Base-by-base conservation (phyloP, 2,113 vertebrate genomes). In the Crotalus viridis region DNA sequence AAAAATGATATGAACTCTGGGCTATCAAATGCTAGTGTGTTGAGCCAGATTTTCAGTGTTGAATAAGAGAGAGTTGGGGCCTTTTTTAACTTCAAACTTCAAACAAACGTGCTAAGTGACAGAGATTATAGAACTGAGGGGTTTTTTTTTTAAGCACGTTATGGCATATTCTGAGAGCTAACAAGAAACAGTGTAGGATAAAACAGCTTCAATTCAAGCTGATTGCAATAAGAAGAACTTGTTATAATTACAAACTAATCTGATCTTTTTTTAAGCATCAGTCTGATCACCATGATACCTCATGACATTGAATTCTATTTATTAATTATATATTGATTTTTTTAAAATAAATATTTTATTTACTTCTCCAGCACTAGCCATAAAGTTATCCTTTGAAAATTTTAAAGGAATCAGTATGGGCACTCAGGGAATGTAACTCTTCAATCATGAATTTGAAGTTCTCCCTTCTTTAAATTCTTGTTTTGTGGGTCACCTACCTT, bases 401-500 rank as follows among this genome's bases (percentile, higher is more conserved):
- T 48, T 33, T 4, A n/a, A 19, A 74, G 1, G 43, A 26, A 3
- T 10, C 28, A 64, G 90, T 92, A 4, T 33, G 17, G 10, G 12
- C 86, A 61, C 19, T 54, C 17, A 94, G 0, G 26, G 86, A 56
- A 92, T 94, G 61, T 52, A 92, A 61, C 4, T 33, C 81, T 95
- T 95, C 91, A 81, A 94, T 94, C 93, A 94, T 48, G 0, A 95
- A 90, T 91, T 1, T 90, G 28, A 51, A 15, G 13, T 56, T 33
- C 4, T 39, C 5, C 90, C 89, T 69, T 92, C 69, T 55, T 54
- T 64, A 94, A 69, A 81, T 51, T 94, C 90, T 88, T 94, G 92
- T 94, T 93, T 93, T 56, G 87, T 90, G 89, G 95, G 89, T 43
- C 55, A 85, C 98, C 3, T 97, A 99, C 99, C 98, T 99, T 99